Conservation (phyloP, 2,888 invertebrate species). For the Apodemia mormo region DNA sequence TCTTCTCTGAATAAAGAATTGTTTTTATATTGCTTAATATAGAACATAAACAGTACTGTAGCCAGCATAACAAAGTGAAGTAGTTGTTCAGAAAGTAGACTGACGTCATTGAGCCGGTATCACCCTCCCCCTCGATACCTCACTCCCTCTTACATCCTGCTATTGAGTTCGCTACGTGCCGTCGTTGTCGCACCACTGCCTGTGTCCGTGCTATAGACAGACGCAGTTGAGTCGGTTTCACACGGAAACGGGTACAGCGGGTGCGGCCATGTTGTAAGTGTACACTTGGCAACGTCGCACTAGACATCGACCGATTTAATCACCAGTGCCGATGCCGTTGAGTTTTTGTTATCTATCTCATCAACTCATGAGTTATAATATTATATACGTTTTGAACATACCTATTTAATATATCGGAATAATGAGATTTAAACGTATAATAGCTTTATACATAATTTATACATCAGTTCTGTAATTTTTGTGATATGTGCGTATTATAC, state of each 20-base stretch:
- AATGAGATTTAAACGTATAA: background rate
- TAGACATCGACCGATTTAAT: constrained; percentile 80
- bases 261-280: constrained; percentile 79
- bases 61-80: constrained; percentile 35
- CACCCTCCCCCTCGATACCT: constrained; percentile 44
- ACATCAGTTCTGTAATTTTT: too few relatives aligned
- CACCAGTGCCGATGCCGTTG: constrained; percentile 47
- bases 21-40: constrained; percentile 18
- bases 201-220: constrained; percentile 57
- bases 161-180: constrained; percentile 48
- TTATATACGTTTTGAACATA: background rate
- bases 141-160: constrained; percentile 47
- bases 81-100: constrained; percentile 68
- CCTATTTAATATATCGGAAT: background rate
- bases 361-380: constrained; percentile 22
- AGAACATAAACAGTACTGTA: constrained; percentile 27
- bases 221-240: constrained; percentile 74
- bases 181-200: constrained; percentile 43
- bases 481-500: too few relatives aligned
- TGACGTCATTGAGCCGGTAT: constrained; percentile 74
- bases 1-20: background rate
- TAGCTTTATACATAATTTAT: too few relatives aligned
- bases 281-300: constrained; percentile 79
- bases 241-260: constrained; percentile 79
- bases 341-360: constrained; percentile 48